Evolutionary conservation across 2,888 invertebrate species (phyloP).

Genomic region (Cephonodes hylas): DNA sequence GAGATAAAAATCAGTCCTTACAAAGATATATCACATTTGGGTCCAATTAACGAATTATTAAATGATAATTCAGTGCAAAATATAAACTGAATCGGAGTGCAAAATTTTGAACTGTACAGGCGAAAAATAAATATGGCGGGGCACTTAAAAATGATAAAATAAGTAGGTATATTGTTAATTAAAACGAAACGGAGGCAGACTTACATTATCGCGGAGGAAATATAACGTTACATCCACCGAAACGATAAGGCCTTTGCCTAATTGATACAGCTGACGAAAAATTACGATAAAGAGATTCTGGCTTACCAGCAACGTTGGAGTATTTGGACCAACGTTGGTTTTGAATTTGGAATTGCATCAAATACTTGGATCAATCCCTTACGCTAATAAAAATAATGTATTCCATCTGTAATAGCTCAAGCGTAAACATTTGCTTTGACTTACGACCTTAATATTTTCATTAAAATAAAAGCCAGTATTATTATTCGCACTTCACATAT

Average conservation of each 20-base stretch:
- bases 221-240: slow-evolving; percentile 31
- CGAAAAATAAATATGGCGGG: not conserved
- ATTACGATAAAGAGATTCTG: not conserved
- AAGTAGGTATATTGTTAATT: slow-evolving; percentile 14
- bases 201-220: slow-evolving; percentile 35
- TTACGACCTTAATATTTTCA: too few relatives aligned
- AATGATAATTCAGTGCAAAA: not conserved
- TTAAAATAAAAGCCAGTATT: too few relatives aligned
- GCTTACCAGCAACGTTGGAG: not conserved
- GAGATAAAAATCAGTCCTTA: not conserved
- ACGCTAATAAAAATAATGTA: too few relatives aligned
- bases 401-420: too few relatives aligned
- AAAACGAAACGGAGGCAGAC: slow-evolving; percentile 10
- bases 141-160: not conserved
- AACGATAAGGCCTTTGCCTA: slow-evolving; percentile 27
- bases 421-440: too few relatives aligned
- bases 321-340: not conserved
- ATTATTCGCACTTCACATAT: too few relatives aligned
- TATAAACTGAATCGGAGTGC: not conserved
- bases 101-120: not conserved
- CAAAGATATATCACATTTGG: not conserved
- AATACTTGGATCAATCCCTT: too few relatives aligned
- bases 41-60: not conserved
- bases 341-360: too few relatives aligned
- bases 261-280: slow-evolving; percentile 25